These are phyloP conservation scores for Cosmia trapezina DNA, from an alignment of 2,888 invertebrate species.

Conservation along the genomic window DNA sequence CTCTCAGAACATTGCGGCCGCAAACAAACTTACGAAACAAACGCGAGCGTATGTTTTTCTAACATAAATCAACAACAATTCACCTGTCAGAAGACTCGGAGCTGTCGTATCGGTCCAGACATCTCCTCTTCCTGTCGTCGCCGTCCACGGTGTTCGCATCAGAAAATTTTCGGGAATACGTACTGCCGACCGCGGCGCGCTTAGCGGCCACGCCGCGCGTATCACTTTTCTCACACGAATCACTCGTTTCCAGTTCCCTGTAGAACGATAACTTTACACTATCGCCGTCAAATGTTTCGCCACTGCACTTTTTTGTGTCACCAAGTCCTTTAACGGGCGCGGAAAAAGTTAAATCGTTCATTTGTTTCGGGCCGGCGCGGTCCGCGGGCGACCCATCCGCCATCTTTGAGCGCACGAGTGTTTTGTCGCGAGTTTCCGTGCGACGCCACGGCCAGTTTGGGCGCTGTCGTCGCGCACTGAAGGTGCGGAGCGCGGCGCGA, in stretches of 20 bases:
- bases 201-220: conserved; percentile 86
- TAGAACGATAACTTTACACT: conserved; percentile 88
- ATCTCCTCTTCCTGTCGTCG: conserved; percentile 95
- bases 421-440: conserved; percentile 86
- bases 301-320: conserved; percentile 90
- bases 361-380: conserved; percentile 90
- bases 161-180: conserved; percentile 83
- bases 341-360: conserved; percentile 90
- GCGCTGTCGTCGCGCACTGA: conserved; percentile 82
- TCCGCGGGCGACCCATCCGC: conserved; percentile 94
- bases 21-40: conserved; percentile 74
- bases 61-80: conserved; percentile 78
- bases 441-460: conserved; percentile 79
- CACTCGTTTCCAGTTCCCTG: conserved; percentile 88
- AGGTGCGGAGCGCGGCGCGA: conserved; percentile 75
- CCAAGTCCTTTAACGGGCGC: conserved; percentile 86
- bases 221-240: conserved; percentile 90
- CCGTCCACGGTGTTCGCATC: conserved; percentile 79
- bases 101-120: conserved; percentile 97
- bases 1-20: conserved; percentile 79
- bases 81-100: conserved; percentile 98
- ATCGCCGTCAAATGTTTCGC: conserved; percentile 82
- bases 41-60: conserved; percentile 64
- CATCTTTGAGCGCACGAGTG: conserved; percentile 94
- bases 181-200: conserved; percentile 78